Percentiles rank a stretch among this genome's conserved stretches.
phyloP scores from a whole-genome alignment of 1,140 invertebrate species.

The Elymnias hypermnestra region DNA sequence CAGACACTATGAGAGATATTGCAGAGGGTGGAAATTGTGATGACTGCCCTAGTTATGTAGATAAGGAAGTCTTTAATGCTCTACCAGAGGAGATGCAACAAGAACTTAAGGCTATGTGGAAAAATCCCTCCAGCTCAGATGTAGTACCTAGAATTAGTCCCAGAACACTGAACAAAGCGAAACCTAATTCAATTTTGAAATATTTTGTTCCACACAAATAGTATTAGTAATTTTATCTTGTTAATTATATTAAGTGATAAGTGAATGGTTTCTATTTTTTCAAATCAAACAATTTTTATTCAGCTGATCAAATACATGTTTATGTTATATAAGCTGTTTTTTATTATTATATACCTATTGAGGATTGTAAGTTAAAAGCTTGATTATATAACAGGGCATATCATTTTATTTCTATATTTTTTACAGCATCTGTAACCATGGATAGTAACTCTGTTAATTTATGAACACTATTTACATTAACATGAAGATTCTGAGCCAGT shows the following conservation, averaged over 20 bases:
- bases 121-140: constrained; percentile 66
- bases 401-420: constrained; percentile 75
- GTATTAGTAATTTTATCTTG: constrained; percentile 69
- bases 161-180: constrained; percentile 63
- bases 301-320: constrained; percentile 74
- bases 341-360: constrained; percentile 23
- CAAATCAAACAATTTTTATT: constrained; percentile 75
- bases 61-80: constrained; percentile 78
- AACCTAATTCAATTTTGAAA: constrained; percentile 77
- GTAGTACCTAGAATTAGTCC: constrained; percentile 61
- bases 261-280: constrained; percentile 76
- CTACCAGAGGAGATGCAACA: constrained; percentile 79
- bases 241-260: constrained; percentile 73
- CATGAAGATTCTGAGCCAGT: constrained; percentile 34
- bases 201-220: constrained; percentile 81
- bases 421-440: constrained; percentile 67
- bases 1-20: constrained; percentile 57
- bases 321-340: constrained; percentile 58
- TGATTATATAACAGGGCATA: constrained; percentile 53
- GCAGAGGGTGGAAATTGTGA: constrained; percentile 51
- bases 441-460: constrained; percentile 52
- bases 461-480: constrained; percentile 57
- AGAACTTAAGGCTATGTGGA: constrained; percentile 79
- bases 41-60: constrained; percentile 77
- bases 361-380: constrained; percentile 39